Conservation (phyloP, 2,113 vertebrate species). For the Paraplagusia blochii region DNA sequence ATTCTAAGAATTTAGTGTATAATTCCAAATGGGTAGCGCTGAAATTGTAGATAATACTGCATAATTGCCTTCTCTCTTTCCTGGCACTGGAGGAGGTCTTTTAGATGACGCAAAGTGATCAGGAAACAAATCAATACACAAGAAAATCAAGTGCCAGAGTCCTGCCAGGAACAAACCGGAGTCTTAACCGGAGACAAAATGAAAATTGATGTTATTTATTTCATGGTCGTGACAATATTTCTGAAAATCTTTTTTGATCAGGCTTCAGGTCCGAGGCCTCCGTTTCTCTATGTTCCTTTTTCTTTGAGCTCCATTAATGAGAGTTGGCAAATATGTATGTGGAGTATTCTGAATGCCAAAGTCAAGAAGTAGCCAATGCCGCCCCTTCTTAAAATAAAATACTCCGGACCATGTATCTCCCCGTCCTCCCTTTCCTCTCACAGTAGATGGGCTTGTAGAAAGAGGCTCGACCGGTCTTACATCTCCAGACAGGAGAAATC, state of each 20-base stretch:
- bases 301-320: slow-evolving; percentile 71
- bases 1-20: slow-evolving; percentile 69
- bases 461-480: slow-evolving; percentile 62
- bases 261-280: slow-evolving; percentile 81
- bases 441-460: slow-evolving; percentile 71
- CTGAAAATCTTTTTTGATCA: slow-evolving; percentile 22
- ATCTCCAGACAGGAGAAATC: slow-evolving; percentile 80
- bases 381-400: slow-evolving; percentile 87
- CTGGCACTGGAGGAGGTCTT: slow-evolving; percentile 87
- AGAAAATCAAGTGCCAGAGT: neutral
- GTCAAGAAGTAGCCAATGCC: slow-evolving; percentile 88
- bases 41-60: slow-evolving; percentile 77
- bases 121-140: slow-evolving; percentile 11
- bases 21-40: slow-evolving; percentile 59
- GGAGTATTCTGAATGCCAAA: slow-evolving; percentile 94
- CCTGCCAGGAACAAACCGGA: neutral
- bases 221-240: neutral
- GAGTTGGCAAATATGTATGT: slow-evolving; percentile 99
- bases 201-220: too few relatives aligned
- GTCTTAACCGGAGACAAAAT: neutral
- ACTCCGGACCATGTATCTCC: slow-evolving; percentile 77
- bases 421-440: slow-evolving; percentile 42
- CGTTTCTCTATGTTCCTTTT: slow-evolving; percentile 66
- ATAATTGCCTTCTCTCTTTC: slow-evolving; percentile 99
- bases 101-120: slow-evolving; percentile 86